Evolutionary conservation across 2,113 vertebrate species (phyloP), one percentile per base, ranked within the genome.

Genomic region (Rhea pennata): DNA sequence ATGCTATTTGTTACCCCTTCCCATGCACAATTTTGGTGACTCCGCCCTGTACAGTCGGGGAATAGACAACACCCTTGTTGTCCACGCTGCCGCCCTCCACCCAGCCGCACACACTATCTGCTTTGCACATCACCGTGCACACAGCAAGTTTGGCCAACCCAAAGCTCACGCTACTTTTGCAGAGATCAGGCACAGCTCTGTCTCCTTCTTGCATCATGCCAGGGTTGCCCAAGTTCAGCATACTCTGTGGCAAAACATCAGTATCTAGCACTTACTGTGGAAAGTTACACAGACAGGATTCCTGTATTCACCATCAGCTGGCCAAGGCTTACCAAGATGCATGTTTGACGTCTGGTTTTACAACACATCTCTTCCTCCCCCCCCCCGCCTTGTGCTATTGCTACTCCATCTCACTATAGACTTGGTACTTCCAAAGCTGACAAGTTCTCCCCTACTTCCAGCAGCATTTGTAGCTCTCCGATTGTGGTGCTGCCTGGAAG

Each of bases 61-160:
- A 46, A 82, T 22, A 20, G 92, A 40, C 91, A 94, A 46, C 95
- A 91, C 95, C 96, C 95, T 91, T 93, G 95, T 96, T 95, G 90
- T 92, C 64, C 76, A 31, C 0, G 10, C 81, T 59, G 46, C 79
- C 8, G 88, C 1, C 72, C 89, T 26, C 83, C 90, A 70, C 91
- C 94, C 90, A 91, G 87, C 50, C 87, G 12, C 53, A 17, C 13
- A 1, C 13, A 1, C 88, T 50, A 29, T 59, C 77, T 59, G 65
- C 86, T 75, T 17, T 31, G 50, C 79, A 46, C 92, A 91, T 61
- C 95, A 6, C 51, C 17, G 1, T 1, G 27, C 82, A 46, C 27
- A 1, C 6, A 0, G 33, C 2, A 29, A 7, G 3, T 5, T 16
- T 10, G 73, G 15, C 36, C 48, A 9, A 22, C 58, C 29, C 27